Evolutionary conservation across 2,888 invertebrate species (phyloP).

Genomic region (Dysmachus trigonus): DNA sequence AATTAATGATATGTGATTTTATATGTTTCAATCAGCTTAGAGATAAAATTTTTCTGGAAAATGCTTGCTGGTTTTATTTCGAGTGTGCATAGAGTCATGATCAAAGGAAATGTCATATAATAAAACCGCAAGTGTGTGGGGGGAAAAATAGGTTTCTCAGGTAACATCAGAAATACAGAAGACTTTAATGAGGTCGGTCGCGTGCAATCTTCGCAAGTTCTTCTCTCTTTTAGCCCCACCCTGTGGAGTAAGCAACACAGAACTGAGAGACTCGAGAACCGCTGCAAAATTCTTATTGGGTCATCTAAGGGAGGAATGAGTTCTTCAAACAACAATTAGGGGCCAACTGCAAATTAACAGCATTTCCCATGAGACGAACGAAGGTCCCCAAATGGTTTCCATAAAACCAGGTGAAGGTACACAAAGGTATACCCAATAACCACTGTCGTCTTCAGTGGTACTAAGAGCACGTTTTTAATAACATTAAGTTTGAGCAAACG

Average conservation of each 20-base stretch:
- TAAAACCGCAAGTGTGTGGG: too few relatives aligned
- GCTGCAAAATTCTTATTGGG: background rate
- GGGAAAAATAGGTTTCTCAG: too few relatives aligned
- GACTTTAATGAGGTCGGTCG: background rate
- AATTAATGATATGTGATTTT: too few relatives aligned
- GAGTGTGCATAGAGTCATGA: too few relatives aligned
- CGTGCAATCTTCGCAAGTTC: background rate
- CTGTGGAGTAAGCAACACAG: background rate
- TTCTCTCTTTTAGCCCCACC: background rate
- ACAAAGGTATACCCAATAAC: background rate
- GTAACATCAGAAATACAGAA: background rate
- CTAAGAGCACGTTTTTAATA: conserved; percentile 25
- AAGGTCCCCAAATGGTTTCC: background rate
- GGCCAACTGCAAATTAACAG: background rate
- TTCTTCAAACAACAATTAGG: background rate
- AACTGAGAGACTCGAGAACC: background rate
- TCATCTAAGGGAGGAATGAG: background rate
- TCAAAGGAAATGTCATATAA: too few relatives aligned
- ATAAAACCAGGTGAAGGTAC: background rate
- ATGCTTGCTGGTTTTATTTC: too few relatives aligned
- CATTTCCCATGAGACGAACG: background rate
- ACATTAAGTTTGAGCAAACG: background rate
- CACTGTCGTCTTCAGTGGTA: background rate
- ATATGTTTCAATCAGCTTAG: too few relatives aligned
- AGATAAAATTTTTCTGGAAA: too few relatives aligned